Percentiles rank a stretch among this genome's conserved stretches.
Conservation (phyloP, 1,140 invertebrate species). For the Epicauta chinensis region DNA sequence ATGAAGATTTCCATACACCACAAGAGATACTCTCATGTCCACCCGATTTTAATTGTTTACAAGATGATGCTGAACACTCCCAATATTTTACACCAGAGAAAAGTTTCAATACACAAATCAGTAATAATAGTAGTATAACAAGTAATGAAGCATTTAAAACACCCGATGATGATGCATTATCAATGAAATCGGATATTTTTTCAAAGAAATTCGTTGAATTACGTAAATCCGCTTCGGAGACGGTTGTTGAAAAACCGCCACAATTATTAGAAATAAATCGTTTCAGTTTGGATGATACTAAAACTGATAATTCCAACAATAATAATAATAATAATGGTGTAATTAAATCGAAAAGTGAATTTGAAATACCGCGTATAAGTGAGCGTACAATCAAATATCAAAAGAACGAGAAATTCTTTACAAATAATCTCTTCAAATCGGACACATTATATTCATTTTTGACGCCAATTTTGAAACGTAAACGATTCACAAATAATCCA, state of each 20-base stretch:
- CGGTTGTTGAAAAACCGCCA: not conserved
- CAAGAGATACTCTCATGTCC: not conserved
- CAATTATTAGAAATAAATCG: conserved; percentile 4
- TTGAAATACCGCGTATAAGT: conserved; percentile 32
- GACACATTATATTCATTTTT: conserved; percentile 35
- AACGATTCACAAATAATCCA: conserved; percentile 19
- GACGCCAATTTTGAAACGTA: conserved; percentile 34
- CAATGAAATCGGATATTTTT: conserved; percentile 24
- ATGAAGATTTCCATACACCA: conserved; percentile 12
- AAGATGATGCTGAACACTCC: conserved; percentile 6
- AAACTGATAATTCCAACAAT: not conserved
- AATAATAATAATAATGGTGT: conserved; percentile 23
- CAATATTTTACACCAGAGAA: conserved; percentile 18
- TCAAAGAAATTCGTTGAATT: conserved; percentile 29
- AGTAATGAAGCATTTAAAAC: conserved; percentile 32
- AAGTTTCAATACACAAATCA: conserved; percentile 19
- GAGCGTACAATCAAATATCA: not conserved
- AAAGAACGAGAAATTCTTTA: conserved; percentile 16
- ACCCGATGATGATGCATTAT: conserved; percentile 20
- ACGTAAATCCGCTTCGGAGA: conserved; percentile 33
- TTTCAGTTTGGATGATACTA: conserved; percentile 6
- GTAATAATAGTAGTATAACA: conserved; percentile 19
- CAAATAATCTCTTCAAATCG: conserved; percentile 26
- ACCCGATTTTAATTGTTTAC: not conserved
- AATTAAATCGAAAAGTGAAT: conserved; percentile 39